Percentiles rank a stretch among this genome's conserved stretches.
Evolutionary conservation across 2,113 vertebrate species (phyloP).

Genomic region (Podarcis raffonei): DNA sequence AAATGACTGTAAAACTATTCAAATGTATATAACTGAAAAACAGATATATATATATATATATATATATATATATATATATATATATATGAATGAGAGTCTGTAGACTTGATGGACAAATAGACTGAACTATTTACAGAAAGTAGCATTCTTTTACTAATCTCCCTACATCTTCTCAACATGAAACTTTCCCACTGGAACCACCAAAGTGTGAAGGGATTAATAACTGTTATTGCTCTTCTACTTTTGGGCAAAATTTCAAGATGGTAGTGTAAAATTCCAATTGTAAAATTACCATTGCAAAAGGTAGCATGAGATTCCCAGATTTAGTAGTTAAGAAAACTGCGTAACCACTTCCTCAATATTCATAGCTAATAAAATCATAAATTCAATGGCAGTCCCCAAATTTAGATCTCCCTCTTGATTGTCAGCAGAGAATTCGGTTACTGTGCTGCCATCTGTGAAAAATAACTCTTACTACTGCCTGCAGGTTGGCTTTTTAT

Average conservation of each 20-base stretch:
- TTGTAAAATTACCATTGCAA: not conserved
- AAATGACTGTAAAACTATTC: too few species aligned
- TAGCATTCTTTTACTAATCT: not conserved
- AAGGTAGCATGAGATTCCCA: not conserved
- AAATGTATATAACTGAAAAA: too few species aligned
- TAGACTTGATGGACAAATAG: not conserved
- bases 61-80: too few species aligned
- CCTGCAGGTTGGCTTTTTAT: conserved; percentile 47
- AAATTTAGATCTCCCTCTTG: conserved; percentile 39
- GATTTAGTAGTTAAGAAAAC: not conserved
- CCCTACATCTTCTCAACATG: not conserved
- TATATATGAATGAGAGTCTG: not conserved
- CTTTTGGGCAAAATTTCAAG: not conserved
- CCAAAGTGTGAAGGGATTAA: not conserved
- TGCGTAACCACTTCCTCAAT: conserved; percentile 22
- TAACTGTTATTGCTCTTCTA: conserved; percentile 17
- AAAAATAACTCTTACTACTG: conserved; percentile 45
- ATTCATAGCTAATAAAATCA: conserved; percentile 43
- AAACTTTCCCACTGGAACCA: not conserved
- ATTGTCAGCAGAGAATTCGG: conserved; percentile 45
- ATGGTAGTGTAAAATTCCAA: not conserved
- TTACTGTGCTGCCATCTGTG: conserved; percentile 50
- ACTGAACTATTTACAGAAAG: not conserved
- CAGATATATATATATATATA: too few species aligned
- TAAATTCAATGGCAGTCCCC: conserved; percentile 46